Base-by-base conservation (phyloP, 2,113 vertebrate species). In the Rhagologus leucostigma region DNA sequence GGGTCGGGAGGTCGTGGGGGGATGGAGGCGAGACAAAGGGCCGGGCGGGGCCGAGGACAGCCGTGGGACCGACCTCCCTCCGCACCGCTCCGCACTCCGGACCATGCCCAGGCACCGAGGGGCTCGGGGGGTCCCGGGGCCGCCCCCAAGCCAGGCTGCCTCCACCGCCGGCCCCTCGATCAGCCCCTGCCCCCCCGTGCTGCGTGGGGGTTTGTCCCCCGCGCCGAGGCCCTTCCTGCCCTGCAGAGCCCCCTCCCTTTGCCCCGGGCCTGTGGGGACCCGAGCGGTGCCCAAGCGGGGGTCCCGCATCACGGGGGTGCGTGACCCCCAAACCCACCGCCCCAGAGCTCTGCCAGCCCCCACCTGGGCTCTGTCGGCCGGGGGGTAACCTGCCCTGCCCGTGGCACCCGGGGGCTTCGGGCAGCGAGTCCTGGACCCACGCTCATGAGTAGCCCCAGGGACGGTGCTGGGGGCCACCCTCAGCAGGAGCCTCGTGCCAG, bases 381-480 rank as follows among this genome's bases (percentile, higher is more conserved):
- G 22, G 15, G 10, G n/a, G 23, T 1, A 16, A 16, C 69, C 20
- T 30, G 33, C 23, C 60, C 68, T 67, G 47, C 60, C 77, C 7
- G 3, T 24, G 77, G 10, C 13, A 13, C 42, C 19, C 3, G 1
- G 15, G 23, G 29, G 23, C 11, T 64, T 44, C 4, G 2, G n/a
- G n/a, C n/a, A n/a, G n/a, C 3, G 1, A 53, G 9, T 15, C 70
- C 53, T 26, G n/a, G 30, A n/a, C 20, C 44, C 42, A 8, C 5
- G 0, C 4, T 30, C 46, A 39, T 2, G 2, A n/a, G 20, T 3
- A 39, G 7, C 60, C 46, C 53, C 62, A 11, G 11, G n/a, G 30
- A 16, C 9, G 1, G 16, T 29, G 33, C 13, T 1, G 0, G 16
- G 19, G 26, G 33, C 3, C 35, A 24, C 49, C 4, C n/a, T 16